Conservation (phyloP, 2,113 vertebrate genomes). For the Stigmatopora argus region DNA sequence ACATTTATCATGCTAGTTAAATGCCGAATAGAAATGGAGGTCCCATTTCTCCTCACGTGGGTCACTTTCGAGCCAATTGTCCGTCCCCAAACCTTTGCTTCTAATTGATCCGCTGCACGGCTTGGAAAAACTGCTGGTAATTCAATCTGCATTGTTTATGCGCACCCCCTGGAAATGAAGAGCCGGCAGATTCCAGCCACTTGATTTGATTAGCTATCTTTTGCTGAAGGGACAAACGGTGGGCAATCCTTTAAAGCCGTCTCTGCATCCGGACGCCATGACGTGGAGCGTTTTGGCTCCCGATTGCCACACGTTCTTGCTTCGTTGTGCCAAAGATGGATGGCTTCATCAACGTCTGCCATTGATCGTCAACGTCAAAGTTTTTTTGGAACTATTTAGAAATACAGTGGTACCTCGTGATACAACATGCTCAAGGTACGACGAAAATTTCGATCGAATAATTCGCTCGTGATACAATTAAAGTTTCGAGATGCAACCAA, state of each 20-base stretch:
- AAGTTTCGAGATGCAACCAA: no score
- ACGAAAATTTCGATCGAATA: no score
- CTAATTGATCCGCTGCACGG: slow-evolving; percentile 25
- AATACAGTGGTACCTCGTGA: no score
- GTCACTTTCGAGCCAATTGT: slow-evolving; percentile 10
- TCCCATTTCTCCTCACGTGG: no score
- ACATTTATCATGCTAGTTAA: slow-evolving; percentile 15
- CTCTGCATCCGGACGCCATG: neutral
- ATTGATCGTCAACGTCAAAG: slow-evolving; percentile 50
- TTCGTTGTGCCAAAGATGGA: slow-evolving; percentile 58
- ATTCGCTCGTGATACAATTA: no score
- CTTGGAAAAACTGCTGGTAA: slow-evolving; percentile 5
- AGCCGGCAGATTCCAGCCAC: slow-evolving; percentile 24
- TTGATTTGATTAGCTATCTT: slow-evolving; percentile 42
- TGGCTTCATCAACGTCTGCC: slow-evolving; percentile 58
- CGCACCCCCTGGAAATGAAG: slow-evolving; percentile 16
- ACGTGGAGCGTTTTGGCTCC: neutral
- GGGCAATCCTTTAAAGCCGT: neutral
- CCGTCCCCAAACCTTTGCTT: slow-evolving; percentile 10
- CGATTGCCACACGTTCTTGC: slow-evolving; percentile 13
- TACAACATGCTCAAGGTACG: no score
- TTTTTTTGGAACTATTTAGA: no score
- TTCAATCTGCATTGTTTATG: slow-evolving; percentile 21
- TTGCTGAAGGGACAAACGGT: slow-evolving; percentile 41
- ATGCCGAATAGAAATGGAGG: neutral